These are phyloP conservation scores for Xenopus tropicalis DNA, from an alignment of 2,113 vertebrate genomes.

Conservation along the genomic window UCB_Xtro_10.0 CM004447.2:78079501-78080000, in stretches of 20 bases:
- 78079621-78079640: background rate
- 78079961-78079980: too few species aligned
- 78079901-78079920: too few species aligned
- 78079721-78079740: background rate
- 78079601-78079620: background rate
- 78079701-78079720: background rate
- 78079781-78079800: background rate
- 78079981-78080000: too few species aligned
- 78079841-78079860: too few species aligned
- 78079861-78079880: too few species aligned
- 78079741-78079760: background rate
- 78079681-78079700: background rate
- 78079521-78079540: background rate
- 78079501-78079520: background rate
- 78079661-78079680: background rate
- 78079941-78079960: too few species aligned
- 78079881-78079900: too few species aligned
- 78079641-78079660: conserved; percentile 1
- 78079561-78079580: background rate
- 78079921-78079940: too few species aligned
- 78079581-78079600: conserved; percentile 13
- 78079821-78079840: too few species aligned
- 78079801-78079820: background rate
- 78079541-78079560: background rate
- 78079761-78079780: background rate